phyloP scores from a whole-genome alignment of 2,113 vertebrate genomes.

The Elaphurus davidianus region DNA sequence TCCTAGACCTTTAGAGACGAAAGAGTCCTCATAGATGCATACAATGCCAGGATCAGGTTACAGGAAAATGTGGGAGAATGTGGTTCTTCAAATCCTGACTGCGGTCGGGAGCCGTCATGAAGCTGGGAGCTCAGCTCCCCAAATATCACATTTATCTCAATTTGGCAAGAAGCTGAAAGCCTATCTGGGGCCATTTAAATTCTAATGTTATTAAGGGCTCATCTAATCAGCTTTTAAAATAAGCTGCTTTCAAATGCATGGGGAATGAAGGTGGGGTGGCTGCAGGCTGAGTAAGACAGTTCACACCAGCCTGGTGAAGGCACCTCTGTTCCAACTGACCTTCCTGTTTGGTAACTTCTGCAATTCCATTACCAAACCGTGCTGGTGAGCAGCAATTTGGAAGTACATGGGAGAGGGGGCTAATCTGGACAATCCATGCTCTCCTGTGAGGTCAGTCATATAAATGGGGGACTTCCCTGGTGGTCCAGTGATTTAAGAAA shows the following conservation, averaged over 20 bases:
- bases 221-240: slow-evolving; percentile 73
- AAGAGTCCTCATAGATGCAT: background rate
- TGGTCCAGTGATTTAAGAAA: background rate
- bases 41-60: background rate
- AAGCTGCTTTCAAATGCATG: slow-evolving; percentile 44
- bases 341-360: background rate
- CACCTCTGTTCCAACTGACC: background rate
- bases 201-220: slow-evolving; percentile 76
- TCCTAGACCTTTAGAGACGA: background rate
- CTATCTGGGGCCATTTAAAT: slow-evolving; percentile 74
- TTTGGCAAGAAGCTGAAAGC: slow-evolving; percentile 72
- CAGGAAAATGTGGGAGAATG: background rate
- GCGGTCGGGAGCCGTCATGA: background rate
- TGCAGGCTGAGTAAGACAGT: background rate
- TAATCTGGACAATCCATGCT: background rate
- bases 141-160: slow-evolving; percentile 76
- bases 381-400: background rate
- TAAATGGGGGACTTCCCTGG: background rate
- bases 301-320: background rate
- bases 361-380: background rate
- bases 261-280: background rate
- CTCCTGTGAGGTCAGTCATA: background rate
- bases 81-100: background rate
- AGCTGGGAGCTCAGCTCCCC: slow-evolving; percentile 63
- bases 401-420: background rate